Conservation (phyloP, 2,113 vertebrate species). For the Varanus salvator region DNA sequence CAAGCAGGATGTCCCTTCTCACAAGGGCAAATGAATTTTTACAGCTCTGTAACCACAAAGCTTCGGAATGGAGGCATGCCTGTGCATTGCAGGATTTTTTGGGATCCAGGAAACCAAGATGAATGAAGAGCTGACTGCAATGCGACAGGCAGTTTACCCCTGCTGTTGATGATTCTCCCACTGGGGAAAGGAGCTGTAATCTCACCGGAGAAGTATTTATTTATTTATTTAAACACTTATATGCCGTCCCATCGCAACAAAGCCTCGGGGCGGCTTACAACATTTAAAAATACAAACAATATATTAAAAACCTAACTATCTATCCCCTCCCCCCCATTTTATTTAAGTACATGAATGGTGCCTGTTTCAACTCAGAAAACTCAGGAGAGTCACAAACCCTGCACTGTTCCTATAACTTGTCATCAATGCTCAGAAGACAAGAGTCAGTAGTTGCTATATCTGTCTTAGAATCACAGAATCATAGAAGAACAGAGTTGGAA, state of each 20-base stretch:
- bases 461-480: no score
- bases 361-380: background rate
- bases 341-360: background rate
- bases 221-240: no score
- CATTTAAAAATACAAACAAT: no score
- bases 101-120: background rate
- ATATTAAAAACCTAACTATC: no score
- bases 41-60: background rate
- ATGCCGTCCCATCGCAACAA: no score
- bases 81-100: background rate
- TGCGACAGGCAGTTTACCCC: background rate
- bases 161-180: background rate
- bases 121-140: background rate
- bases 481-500: no score
- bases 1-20: background rate
- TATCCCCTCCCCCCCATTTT: no score
- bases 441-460: background rate
- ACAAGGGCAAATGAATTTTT: conserved; percentile 19
- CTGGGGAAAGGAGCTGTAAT: background rate
- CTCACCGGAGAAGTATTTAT: background rate
- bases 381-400: background rate
- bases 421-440: background rate
- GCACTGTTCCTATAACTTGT: no score
- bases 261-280: no score
- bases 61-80: background rate